Conservation (phyloP, 2,888 invertebrate species). For the Globia sparganii region DNA sequence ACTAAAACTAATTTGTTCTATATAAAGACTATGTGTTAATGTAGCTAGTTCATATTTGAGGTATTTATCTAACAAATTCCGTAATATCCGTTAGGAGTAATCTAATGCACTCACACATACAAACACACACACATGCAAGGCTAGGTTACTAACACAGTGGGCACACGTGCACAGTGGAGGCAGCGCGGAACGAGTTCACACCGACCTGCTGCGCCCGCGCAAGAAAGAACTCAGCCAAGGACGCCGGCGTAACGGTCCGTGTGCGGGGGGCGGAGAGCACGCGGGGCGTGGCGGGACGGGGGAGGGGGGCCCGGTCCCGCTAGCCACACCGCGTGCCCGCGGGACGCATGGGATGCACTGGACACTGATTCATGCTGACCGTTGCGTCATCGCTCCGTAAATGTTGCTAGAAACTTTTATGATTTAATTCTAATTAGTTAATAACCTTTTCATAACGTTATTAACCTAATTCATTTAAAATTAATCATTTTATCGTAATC, state of each 20-base stretch:
- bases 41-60: constrained; percentile 75
- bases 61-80: constrained; percentile 86
- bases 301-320: constrained; percentile 68
- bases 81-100: constrained; percentile 90
- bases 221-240: constrained; percentile 90
- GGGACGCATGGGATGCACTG: constrained; percentile 62
- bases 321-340: constrained; percentile 66
- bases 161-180: constrained; percentile 83
- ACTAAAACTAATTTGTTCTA: constrained; percentile 54
- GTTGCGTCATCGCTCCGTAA: constrained; percentile 46
- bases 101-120: constrained; percentile 80
- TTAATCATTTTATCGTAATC: background rate
- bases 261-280: constrained; percentile 61
- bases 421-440: background rate
- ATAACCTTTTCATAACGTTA: background rate
- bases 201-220: constrained; percentile 87
- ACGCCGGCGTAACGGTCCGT: constrained; percentile 88
- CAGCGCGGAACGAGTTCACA: constrained; percentile 87
- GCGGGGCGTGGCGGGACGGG: constrained; percentile 47
- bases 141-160: constrained; percentile 69
- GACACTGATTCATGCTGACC: constrained; percentile 49
- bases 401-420: background rate
- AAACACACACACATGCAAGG: constrained; percentile 68
- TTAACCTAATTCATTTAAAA: background rate
- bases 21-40: constrained; percentile 47